Percentiles rank a stretch among this genome's conserved stretches.
These are phyloP conservation scores for Agapornis canus DNA, from an alignment of 2,797 vertebrate genomes.

Conservation along the genomic window DNA sequence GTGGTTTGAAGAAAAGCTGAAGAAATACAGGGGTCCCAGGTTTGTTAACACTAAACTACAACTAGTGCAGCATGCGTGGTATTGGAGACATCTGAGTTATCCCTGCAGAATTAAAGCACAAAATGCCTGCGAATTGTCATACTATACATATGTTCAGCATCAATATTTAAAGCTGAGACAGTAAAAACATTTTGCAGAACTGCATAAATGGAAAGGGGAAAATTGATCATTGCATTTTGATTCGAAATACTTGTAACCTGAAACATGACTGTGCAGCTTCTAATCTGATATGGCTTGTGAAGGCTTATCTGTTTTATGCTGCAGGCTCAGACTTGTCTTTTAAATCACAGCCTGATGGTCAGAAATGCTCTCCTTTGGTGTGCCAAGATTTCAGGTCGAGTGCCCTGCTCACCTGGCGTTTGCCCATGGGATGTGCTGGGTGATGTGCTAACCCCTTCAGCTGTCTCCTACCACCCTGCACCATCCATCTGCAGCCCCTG, in stretches of 20 bases:
- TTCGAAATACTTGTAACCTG: not conserved
- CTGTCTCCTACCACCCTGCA: not conserved
- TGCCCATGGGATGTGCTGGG: accelerated
- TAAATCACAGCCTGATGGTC: not conserved
- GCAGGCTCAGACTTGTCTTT: not conserved
- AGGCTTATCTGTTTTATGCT: not conserved
- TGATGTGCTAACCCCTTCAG: not conserved
- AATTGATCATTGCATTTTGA: constrained; percentile 45
- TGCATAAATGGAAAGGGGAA: not conserved
- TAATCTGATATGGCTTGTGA: not conserved
- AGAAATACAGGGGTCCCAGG: not conserved
- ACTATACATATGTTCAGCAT: constrained; percentile 44
- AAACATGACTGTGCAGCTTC: not conserved
- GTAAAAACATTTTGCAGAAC: constrained; percentile 40
- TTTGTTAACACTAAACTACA: not conserved
- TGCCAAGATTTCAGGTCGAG: not conserved
- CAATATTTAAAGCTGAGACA: constrained; percentile 58
- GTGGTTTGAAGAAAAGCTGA: not conserved
- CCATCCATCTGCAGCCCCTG: not conserved
- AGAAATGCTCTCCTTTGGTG: not conserved
- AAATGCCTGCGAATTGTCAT: constrained; percentile 13
- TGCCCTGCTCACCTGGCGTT: not conserved
- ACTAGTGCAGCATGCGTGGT: not conserved
- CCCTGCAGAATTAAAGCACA: constrained; percentile 4
- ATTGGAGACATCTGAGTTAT: constrained; percentile 31